Evolutionary conservation across 2,797 vertebrate species (phyloP).

Genomic region (Leptoclinus maculatus): DNA sequence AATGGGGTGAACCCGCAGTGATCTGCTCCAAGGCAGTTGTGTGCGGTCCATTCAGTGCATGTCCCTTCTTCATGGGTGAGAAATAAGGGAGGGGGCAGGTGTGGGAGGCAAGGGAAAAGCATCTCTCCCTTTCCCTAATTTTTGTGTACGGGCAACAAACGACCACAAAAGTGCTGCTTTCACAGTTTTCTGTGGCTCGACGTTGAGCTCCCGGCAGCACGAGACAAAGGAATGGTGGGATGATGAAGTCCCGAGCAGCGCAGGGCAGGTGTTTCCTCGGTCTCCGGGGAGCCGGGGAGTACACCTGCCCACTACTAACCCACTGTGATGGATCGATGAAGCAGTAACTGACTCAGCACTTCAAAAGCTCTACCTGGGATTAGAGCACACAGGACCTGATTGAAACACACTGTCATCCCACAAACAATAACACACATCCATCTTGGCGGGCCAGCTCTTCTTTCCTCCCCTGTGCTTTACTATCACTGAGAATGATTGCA

Average conservation of each 20-base stretch:
- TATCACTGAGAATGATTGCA: conserved; percentile 77
- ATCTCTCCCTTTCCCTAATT: conserved; percentile 76
- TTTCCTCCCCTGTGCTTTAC: conserved; percentile 69
- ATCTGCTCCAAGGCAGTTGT: conserved; percentile 62
- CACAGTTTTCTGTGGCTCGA: conserved; percentile 83
- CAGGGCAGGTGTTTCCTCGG: conserved; percentile 87
- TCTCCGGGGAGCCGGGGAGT: conserved; percentile 82
- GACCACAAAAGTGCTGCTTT: conserved; percentile 88
- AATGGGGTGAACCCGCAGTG: conserved; percentile 41
- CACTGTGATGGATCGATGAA: conserved; percentile 88
- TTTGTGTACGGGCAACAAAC: conserved; percentile 83
- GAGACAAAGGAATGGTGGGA: conserved; percentile 83
- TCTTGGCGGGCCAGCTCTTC: conserved; percentile 77
- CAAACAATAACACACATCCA: conserved; percentile 92
- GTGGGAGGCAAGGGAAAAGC: conserved; percentile 69
- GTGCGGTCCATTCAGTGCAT: conserved; percentile 78
- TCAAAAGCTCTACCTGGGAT: conserved; percentile 87
- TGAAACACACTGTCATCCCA: conserved; percentile 93
- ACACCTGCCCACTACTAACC: conserved; percentile 87
- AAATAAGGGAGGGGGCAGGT: conserved; percentile 57
- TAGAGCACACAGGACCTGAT: conserved; percentile 89
- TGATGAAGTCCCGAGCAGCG: conserved; percentile 79
- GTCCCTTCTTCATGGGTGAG: conserved; percentile 72
- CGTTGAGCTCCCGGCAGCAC: conserved; percentile 78
- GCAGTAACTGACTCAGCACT: conserved; percentile 90